These are phyloP conservation scores for Oreochromis niloticus DNA, from an alignment of 2,113 vertebrate genomes.

Conservation along the genomic window DNA sequence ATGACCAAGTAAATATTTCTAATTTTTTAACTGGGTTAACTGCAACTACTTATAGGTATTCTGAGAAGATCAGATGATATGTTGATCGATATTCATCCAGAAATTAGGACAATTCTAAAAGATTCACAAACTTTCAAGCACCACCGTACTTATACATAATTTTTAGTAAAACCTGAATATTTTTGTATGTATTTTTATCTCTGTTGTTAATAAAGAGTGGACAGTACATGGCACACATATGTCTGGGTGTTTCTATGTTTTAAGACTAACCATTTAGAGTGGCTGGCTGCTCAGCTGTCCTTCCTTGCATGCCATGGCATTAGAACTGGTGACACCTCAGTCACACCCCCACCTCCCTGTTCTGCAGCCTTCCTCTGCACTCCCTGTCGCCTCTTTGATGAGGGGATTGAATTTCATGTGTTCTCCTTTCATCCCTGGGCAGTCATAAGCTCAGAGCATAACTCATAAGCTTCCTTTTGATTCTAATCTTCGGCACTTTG, in stretches of 20 bases:
- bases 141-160: not conserved
- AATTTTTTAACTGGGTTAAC: not conserved
- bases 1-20: not conserved
- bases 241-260: conserved; percentile 28
- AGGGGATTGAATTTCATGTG: conserved; percentile 73
- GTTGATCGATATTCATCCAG: not conserved
- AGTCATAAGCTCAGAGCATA: conserved; percentile 67
- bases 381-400: conserved; percentile 72
- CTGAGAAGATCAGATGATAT: not conserved
- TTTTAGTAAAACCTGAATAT: not conserved
- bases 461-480: conserved; percentile 68
- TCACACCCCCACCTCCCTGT: not conserved
- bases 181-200: not conserved
- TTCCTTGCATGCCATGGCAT: conserved; percentile 61
- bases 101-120: not conserved
- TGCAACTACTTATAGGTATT: accelerated
- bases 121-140: not conserved
- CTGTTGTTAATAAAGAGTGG: not conserved
- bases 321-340: conserved; percentile 69
- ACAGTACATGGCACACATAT: not conserved
- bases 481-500: conserved; percentile 59
- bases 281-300: conserved; percentile 68
- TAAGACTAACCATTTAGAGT: conserved; percentile 63
- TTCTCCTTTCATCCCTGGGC: conserved; percentile 73
- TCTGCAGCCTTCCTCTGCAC: conserved; percentile 36